phyloP scores from a whole-genome alignment of 2,797 vertebrate species.

The Xenops minutus region DNA sequence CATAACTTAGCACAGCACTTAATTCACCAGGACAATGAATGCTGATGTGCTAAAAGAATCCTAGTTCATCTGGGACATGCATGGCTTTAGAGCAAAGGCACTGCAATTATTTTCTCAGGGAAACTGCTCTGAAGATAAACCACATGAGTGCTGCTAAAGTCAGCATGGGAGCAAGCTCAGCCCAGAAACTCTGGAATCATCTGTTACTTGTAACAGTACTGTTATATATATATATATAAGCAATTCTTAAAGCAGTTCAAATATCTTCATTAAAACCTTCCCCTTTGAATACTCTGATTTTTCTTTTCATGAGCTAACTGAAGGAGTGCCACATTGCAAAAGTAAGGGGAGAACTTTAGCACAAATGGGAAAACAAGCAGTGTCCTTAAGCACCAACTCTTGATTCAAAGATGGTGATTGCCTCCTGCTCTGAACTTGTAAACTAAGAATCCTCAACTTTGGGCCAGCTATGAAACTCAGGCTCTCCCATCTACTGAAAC shows the following conservation, averaged over 20 bases:
- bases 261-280: conserved; percentile 51
- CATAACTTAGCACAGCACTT: conserved; percentile 32
- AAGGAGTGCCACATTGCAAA: conserved; percentile 13
- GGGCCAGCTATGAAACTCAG: not conserved
- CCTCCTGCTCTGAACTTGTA: not conserved
- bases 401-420: not conserved
- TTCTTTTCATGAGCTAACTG: conserved; percentile 13
- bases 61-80: conserved; percentile 40
- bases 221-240: not conserved
- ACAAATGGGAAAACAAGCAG: not conserved
- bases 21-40: conserved; percentile 53
- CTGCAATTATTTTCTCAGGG: conserved; percentile 61
- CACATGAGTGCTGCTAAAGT: conserved; percentile 55
- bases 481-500: not conserved
- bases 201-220: conserved; percentile 58
- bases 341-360: not conserved
- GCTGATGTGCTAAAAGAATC: conserved; percentile 51
- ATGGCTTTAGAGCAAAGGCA: conserved; percentile 27
- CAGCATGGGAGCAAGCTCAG: conserved; percentile 52
- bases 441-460: not conserved
- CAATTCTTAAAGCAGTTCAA: conserved; percentile 40
- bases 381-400: not conserved
- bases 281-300: conserved; percentile 24
- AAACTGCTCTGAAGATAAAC: conserved; percentile 53
- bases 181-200: conserved; percentile 41